phyloP scores from a whole-genome alignment of 2,797 vertebrate genomes.

The Lepilemur ruficaudatus region DNA sequence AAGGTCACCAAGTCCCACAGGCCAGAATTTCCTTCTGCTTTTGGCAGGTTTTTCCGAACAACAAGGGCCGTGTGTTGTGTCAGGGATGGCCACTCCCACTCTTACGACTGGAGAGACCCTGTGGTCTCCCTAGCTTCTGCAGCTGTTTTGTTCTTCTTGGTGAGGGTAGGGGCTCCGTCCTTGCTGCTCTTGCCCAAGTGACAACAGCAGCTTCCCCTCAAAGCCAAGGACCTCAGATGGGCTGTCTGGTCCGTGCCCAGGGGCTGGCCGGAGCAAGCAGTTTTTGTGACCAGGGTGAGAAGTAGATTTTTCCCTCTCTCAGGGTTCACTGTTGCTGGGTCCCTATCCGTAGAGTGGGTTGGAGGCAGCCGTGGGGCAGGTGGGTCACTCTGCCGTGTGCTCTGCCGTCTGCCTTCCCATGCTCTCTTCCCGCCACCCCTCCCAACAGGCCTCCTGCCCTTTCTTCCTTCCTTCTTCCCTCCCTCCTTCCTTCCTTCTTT shows the following conservation, averaged over 20 bases:
- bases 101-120: slow-evolving; percentile 74
- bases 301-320: neutral
- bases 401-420: rapidly evolving
- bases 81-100: slow-evolving; percentile 35
- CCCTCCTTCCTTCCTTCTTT: neutral
- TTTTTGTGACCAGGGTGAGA: neutral
- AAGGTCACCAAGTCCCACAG: neutral
- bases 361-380: neutral
- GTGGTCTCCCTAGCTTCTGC: slow-evolving; percentile 69
- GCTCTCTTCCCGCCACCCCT: no score
- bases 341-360: neutral
- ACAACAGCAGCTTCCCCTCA: slow-evolving; percentile 69
- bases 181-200: slow-evolving; percentile 35
- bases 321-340: neutral
- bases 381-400: rapidly evolving
- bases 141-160: slow-evolving; percentile 56
- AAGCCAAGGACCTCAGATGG: slow-evolving; percentile 62
- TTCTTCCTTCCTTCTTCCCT: neutral
- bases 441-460: rapidly evolving
- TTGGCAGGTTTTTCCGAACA: slow-evolving; percentile 68
- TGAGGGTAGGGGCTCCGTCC: slow-evolving; percentile 43
- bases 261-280: neutral
- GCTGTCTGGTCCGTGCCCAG: neutral
- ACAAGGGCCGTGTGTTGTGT: slow-evolving; percentile 66
- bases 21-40: neutral